Evolutionary conservation across 2,797 vertebrate species (phyloP).

Genomic region (Cetoscarus ocellatus): DNA sequence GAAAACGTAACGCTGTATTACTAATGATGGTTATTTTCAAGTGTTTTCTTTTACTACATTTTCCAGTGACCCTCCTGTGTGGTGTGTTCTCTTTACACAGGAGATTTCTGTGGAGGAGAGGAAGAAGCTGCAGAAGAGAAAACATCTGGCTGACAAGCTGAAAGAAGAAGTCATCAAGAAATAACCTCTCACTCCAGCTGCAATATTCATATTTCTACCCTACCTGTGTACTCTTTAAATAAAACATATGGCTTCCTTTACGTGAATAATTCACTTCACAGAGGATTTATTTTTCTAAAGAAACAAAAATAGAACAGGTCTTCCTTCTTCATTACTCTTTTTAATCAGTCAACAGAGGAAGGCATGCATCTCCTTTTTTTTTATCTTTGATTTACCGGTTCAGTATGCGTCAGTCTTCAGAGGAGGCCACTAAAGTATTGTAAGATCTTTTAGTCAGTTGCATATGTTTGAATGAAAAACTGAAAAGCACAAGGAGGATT

Average conservation of each 20-base stretch:
- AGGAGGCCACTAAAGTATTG: constrained; percentile 12
- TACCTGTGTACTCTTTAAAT: constrained; percentile 26
- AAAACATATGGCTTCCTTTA: constrained; percentile 44
- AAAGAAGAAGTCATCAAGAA: constrained; percentile 99
- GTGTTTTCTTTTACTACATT: neutral
- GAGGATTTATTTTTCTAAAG: constrained; percentile 10
- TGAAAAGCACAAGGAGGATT: neutral
- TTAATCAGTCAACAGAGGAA: constrained; percentile 2
- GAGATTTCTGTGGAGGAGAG: constrained; percentile 92
- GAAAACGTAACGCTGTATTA: too few species aligned
- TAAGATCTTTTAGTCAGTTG: neutral
- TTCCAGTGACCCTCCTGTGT: constrained; percentile 5
- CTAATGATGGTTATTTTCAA: too few species aligned
- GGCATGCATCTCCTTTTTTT: neutral
- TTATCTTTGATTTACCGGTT: neutral
- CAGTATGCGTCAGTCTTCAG: neutral
- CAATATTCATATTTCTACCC: constrained; percentile 29
- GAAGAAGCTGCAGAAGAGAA: constrained; percentile 94
- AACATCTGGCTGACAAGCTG: constrained; percentile 95
- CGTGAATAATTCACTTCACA: constrained; percentile 14
- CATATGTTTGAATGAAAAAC: constrained; percentile 1
- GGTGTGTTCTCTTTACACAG: constrained; percentile 71
- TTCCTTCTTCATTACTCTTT: constrained; percentile 29
- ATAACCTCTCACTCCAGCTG: constrained; percentile 56
- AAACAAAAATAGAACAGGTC: constrained; percentile 11